A percentile compares a stretch with the other conserved stretches of the same genome.
phyloP scores from a whole-genome alignment of 92 coral and sea anemone species.

The Heliopora coerulea region DNA sequence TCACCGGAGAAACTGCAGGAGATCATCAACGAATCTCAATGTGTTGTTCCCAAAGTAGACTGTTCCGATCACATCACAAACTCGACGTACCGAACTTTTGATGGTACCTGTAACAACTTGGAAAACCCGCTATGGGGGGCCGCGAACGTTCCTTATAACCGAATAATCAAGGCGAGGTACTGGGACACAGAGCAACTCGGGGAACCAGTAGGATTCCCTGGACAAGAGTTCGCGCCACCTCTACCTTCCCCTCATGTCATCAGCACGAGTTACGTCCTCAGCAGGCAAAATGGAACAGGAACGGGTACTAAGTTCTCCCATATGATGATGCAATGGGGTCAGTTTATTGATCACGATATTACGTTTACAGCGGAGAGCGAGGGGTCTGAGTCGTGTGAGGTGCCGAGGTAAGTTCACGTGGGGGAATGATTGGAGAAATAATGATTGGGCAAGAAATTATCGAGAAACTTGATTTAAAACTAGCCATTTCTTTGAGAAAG shows the following conservation, averaged over 20 bases:
- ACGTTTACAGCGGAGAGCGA: constrained; percentile 98
- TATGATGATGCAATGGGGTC: constrained; percentile 99
- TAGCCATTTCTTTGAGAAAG: too few relatives aligned
- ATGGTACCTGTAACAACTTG: constrained; percentile 89
- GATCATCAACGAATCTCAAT: constrained; percentile 70
- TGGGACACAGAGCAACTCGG: constrained; percentile 68
- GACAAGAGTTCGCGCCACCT: constrained; percentile 73
- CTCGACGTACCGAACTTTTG: constrained; percentile 73
- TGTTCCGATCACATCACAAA: constrained; percentile 75
- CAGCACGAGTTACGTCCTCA: constrained; percentile 72
- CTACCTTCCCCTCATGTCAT: constrained; percentile 85
- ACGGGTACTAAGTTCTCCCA: constrained; percentile 59
- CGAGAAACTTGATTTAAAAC: too few relatives aligned
- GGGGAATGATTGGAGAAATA: too few relatives aligned
- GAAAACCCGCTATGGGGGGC: constrained; percentile 92
- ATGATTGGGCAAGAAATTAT: too few relatives aligned
- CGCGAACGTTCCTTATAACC: constrained; percentile 70
- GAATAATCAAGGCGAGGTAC: constrained; percentile 76
- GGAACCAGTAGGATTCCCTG: constrained; percentile 93
- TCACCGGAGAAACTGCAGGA: constrained; percentile 74
- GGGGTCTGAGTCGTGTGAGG: constrained; percentile 74
- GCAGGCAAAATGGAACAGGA: constrained; percentile 52
- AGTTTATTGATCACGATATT: constrained; percentile 89
- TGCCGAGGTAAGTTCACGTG: constrained; percentile 73
- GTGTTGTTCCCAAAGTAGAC: constrained; percentile 68